Evolutionary conservation across 2,797 vertebrate genomes (phyloP), one percentile per base, ranked within the genome.

Genomic region (Xenentodon cancila): DNA sequence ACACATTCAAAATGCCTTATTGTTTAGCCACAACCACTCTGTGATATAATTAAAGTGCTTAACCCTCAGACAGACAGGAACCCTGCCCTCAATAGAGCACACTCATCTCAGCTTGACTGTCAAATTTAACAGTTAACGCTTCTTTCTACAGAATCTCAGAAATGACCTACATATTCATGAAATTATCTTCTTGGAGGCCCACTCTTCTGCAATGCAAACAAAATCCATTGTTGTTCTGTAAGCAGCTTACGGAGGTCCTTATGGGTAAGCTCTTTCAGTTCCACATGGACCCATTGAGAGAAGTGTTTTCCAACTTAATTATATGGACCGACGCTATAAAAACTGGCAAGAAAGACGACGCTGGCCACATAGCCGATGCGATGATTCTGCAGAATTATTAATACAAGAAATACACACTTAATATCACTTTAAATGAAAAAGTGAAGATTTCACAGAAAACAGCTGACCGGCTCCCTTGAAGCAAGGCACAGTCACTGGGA

Each of bases 161-260:
- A 68, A 70, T 86, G 84, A 89, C 88, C 83, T 77, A 80, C 79
- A 85, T 84, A 82, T 84, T 89, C 73, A 75, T 82, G 88, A 75
- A 73, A 80, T 44, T 63, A 75, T 71, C 77, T 82, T 80, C 75
- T 82, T 52, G 59, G 76, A 86, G 85, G 70, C 71, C 64, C 63
- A 49, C 73, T 79, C 80, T 85, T 86, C 84, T 89, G 81, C 73
- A 79, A 84, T 67, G 75, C 84, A 89, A 91, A 92, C 89, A 88
- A 82, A 84, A 77, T 44, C 62, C 63, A 83, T 84, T 89, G 87
- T 84, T 88, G 78, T 70, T 66, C 53, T 30, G 47, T 89, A 91
- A 89, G 81, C 74, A 75, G 83, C 84, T 90, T 89, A 85, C 70
- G 48, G 40, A 60, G 59, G 51, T 25, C 48, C 11, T 64, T 42